Conservation (phyloP, 2,888 invertebrate genomes). For the Steinernema hermaphroditum region DNA sequence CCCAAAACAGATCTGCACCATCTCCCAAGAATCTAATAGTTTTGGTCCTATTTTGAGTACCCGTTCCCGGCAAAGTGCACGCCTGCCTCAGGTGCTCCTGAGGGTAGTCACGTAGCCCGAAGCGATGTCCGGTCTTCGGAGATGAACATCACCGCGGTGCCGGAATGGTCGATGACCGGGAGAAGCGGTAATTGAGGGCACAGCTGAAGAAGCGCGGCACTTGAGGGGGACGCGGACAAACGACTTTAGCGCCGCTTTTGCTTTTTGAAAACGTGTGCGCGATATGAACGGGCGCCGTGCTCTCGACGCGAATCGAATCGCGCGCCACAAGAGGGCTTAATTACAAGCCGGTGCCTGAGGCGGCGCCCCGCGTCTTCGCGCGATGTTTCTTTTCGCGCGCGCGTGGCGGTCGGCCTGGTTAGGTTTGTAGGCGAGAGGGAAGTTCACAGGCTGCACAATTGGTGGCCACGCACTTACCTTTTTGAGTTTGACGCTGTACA, state of each 20-base stretch:
- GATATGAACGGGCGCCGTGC: background rate
- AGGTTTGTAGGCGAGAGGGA: no score
- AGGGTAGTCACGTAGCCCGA: no score
- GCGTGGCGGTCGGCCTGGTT: background rate
- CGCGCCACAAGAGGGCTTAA: conserved; percentile 22
- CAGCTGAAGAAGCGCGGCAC: background rate
- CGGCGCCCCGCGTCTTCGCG: background rate
- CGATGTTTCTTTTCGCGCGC: conserved; percentile 7
- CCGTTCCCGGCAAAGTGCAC: background rate
- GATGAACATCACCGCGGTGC: background rate
- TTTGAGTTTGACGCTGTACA: conserved; percentile 20
- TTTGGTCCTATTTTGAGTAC: no score
- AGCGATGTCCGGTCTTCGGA: background rate
- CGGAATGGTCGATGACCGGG: background rate
- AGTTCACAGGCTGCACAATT: no score
- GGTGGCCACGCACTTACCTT: no score
- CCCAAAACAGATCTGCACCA: no score
- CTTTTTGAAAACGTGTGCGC: background rate
- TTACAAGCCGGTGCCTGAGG: conserved; percentile 12
- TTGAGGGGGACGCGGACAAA: background rate
- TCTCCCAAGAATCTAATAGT: no score
- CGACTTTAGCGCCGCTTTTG: conserved; percentile 16
- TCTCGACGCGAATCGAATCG: conserved; percentile 23
- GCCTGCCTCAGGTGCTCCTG: no score
- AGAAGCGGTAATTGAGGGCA: background rate